phyloP scores from a whole-genome alignment of 2,113 vertebrate species.

The Archocentrus centrarchus region DNA sequence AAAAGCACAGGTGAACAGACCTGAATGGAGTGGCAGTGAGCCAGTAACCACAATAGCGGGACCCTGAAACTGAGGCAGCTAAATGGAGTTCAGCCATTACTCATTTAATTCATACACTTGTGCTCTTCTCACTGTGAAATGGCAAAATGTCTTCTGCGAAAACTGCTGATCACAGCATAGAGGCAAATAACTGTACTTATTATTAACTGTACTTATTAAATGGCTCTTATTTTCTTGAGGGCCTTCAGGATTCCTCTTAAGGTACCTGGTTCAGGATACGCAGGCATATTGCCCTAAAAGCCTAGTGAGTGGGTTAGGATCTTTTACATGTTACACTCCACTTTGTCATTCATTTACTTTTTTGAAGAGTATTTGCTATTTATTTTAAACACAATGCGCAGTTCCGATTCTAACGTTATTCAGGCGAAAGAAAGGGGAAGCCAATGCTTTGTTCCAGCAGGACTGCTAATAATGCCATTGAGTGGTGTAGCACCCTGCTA shows the following conservation, averaged over 20 bases:
- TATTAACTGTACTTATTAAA: not conserved
- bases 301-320: not conserved
- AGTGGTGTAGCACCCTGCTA: conserved; percentile 57
- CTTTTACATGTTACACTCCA: not conserved
- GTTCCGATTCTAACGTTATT: not conserved
- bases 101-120: not conserved
- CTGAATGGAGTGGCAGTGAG: no score
- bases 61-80: not conserved
- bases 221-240: not conserved
- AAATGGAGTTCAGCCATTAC: not conserved
- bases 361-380: not conserved
- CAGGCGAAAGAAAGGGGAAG: conserved; percentile 32
- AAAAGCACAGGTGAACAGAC: fast-evolving
- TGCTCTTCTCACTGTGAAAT: not conserved
- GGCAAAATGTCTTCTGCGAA: not conserved
- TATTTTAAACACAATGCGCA: not conserved
- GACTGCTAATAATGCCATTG: conserved; percentile 45
- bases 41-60: no score
- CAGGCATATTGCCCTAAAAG: not conserved
- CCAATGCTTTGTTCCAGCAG: conserved; percentile 19
- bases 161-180: not conserved
- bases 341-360: not conserved
- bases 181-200: not conserved
- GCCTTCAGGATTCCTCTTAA: not conserved
- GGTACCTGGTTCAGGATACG: conserved; percentile 8